These are phyloP conservation scores for Leucophenga montana DNA, from an alignment of 2,888 invertebrate genomes.

Conservation along the genomic window DNA sequence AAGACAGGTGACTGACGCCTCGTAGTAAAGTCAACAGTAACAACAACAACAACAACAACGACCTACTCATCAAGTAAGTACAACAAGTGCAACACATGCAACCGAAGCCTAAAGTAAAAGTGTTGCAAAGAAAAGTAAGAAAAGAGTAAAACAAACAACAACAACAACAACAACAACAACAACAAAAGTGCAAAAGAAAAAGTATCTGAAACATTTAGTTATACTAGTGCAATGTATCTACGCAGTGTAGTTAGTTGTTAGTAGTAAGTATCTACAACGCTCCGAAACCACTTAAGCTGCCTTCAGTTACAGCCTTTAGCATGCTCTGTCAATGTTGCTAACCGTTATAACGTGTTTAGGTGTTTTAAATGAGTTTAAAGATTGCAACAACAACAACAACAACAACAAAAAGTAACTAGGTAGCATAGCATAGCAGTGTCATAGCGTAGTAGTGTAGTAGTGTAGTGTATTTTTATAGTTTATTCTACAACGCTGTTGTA, in stretches of 20 bases:
- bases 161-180: neutral
- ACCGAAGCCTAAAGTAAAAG: too few species aligned
- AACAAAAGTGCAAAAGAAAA: neutral
- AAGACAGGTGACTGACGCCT: too few species aligned
- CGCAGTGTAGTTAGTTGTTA: neutral
- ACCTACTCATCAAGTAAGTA: too few species aligned
- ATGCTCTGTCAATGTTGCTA: neutral
- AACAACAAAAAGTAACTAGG: too few species aligned
- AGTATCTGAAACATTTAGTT: neutral
- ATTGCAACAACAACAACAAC: too few species aligned
- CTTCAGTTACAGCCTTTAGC: neutral
- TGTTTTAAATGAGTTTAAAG: slow-evolving; percentile 2
- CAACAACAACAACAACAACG: too few species aligned
- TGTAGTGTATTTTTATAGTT: too few species aligned
- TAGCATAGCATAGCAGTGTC: too few species aligned
- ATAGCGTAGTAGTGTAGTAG: too few species aligned
- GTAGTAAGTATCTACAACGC: neutral
- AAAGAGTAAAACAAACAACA: neutral
- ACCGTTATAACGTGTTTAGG: slow-evolving; percentile 1
- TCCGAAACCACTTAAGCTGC: neutral
- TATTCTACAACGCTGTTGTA: too few species aligned
- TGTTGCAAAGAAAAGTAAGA: neutral
- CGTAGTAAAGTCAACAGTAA: too few species aligned
- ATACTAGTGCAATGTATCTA: neutral
- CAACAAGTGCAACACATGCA: too few species aligned